Percentiles rank a stretch among this genome's conserved stretches.
Conservation (phyloP, 2,113 vertebrate genomes). For the Recurvirostra avosetta region DNA sequence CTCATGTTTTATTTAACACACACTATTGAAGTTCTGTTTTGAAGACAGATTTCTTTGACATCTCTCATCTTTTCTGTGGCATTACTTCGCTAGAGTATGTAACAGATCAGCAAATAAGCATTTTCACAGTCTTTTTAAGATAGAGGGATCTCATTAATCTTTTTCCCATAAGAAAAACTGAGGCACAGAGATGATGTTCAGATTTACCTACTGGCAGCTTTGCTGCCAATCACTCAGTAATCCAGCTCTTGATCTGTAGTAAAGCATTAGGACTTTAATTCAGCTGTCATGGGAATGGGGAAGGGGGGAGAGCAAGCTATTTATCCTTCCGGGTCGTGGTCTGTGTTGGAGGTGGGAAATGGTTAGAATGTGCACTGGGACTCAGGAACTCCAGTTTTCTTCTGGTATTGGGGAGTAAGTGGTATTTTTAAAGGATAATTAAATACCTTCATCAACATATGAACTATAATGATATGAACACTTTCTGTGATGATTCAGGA, state of each 20-base stretch:
- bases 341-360: background rate
- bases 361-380: background rate
- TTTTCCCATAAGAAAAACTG: background rate
- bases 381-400: background rate
- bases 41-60: background rate
- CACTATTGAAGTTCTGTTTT: background rate
- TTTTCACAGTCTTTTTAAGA: background rate
- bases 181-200: background rate
- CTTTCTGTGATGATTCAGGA: background rate
- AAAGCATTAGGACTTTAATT: background rate
- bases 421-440: background rate
- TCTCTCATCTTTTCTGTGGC: background rate
- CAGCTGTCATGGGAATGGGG: background rate
- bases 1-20: constrained; percentile 40
- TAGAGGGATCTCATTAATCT: background rate
- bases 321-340: background rate
- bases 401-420: background rate
- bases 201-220: background rate
- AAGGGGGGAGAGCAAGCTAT: background rate
- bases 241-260: background rate
- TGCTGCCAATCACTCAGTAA: background rate
- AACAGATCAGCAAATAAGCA: background rate
- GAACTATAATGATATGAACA: background rate
- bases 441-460: background rate
- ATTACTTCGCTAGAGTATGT: background rate